Conservation (phyloP, 1,140 invertebrate species). For the Macrocentrus cingulum region DNA sequence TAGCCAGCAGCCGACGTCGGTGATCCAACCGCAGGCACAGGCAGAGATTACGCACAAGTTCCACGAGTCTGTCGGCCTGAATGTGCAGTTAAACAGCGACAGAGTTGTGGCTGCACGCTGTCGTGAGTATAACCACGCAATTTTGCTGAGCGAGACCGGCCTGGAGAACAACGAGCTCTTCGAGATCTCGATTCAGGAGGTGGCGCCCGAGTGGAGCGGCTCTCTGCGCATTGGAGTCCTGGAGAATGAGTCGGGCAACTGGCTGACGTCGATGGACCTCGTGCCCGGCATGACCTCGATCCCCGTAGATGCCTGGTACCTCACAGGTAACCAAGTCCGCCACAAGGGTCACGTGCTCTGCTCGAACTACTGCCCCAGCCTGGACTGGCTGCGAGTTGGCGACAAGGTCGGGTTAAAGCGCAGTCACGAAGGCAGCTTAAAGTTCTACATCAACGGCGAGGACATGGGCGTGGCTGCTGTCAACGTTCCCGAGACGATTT, state of each 20-base stretch:
- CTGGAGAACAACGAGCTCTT: constrained; percentile 74
- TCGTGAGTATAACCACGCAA: constrained; percentile 67
- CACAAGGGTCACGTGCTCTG: constrained; percentile 63
- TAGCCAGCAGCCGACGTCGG: constrained; percentile 56
- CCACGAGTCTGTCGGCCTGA: constrained; percentile 74
- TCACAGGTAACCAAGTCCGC: constrained; percentile 70
- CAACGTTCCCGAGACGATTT: constrained; percentile 77
- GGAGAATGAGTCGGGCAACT: constrained; percentile 47
- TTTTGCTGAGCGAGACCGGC: constrained; percentile 74
- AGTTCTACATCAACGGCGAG: constrained; percentile 75
- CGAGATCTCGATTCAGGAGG: constrained; percentile 69
- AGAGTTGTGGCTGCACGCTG: constrained; percentile 67
- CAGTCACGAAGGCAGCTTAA: constrained; percentile 63
- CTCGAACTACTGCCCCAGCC: constrained; percentile 70
- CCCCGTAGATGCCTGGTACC: constrained; percentile 66
- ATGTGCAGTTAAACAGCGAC: constrained; percentile 70
- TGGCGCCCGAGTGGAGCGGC: constrained; percentile 71
- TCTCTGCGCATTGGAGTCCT: constrained; percentile 73
- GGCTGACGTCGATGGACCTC: constrained; percentile 68
- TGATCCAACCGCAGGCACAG: constrained; percentile 50
- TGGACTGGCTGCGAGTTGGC: constrained; percentile 77
- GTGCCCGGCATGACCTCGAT: constrained; percentile 64
- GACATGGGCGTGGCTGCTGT: constrained; percentile 80
- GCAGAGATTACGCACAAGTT: constrained; percentile 57
- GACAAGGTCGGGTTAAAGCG: constrained; percentile 71